These are phyloP conservation scores for Shargacucullia verbasci DNA, from an alignment of 2,888 invertebrate genomes.

Conservation along the genomic window DNA sequence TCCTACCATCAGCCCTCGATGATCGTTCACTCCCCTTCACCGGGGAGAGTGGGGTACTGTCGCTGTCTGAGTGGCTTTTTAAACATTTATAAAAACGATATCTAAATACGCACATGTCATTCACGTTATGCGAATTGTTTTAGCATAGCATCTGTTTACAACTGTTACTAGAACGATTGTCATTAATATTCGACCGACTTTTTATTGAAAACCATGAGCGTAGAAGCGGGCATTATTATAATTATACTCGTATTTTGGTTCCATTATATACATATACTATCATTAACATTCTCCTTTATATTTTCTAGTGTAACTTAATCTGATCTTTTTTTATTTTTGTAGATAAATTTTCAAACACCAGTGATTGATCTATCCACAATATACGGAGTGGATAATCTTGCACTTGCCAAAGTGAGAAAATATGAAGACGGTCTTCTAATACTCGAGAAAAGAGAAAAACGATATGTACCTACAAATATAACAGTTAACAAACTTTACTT, in stretches of 20 bases:
- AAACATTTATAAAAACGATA: no score
- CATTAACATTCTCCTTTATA: no score
- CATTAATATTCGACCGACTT: no score
- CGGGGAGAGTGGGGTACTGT: slow-evolving; percentile 44
- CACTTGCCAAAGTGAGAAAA: slow-evolving; percentile 64
- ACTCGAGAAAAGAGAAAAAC: slow-evolving; percentile 65
- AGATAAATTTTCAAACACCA: slow-evolving; percentile 81
- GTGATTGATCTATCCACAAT: slow-evolving; percentile 76
- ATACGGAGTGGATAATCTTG: slow-evolving; percentile 73
- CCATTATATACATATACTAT: no score
- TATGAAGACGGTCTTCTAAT: slow-evolving; percentile 71
- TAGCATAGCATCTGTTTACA: no score
- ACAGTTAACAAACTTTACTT: slow-evolving; percentile 37
- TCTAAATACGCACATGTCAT: no score
- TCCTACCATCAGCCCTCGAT: slow-evolving; percentile 53
- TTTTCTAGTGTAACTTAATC: not conserved
- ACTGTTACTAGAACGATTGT: no score
- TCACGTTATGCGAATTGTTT: no score
- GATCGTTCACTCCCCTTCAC: slow-evolving; percentile 55
- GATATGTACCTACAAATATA: slow-evolving; percentile 64
- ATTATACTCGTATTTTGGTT: no score
- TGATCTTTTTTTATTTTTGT: slow-evolving; percentile 13
- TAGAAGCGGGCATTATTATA: no score
- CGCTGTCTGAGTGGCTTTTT: slow-evolving; percentile 46
- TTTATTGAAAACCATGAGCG: no score